These are phyloP conservation scores for Gymnocypris eckloni DNA, from an alignment of 2,797 vertebrate species.

Conservation along the genomic window DNA sequence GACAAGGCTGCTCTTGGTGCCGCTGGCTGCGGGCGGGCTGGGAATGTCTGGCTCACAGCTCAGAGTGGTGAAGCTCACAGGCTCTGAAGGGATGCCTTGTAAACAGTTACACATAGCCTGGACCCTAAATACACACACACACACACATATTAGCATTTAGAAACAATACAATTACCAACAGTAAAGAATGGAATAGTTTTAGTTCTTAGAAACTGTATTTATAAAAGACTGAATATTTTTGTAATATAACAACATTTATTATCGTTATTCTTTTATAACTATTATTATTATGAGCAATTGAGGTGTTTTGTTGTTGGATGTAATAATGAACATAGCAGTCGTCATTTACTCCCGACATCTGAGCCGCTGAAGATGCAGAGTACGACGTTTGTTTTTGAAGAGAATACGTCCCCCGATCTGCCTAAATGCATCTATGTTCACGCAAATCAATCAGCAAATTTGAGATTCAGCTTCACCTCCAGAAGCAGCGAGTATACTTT, in stretches of 20 bases:
- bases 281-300: neutral
- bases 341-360: no score
- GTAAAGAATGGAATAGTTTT: neutral
- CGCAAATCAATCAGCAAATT: no score
- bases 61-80: constrained; percentile 90
- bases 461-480: no score
- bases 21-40: constrained; percentile 87
- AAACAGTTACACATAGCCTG: constrained; percentile 87
- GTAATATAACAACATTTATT: neutral
- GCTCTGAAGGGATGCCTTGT: constrained; percentile 89
- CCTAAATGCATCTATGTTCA: no score
- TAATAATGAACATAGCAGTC: no score
- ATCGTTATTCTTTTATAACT: neutral
- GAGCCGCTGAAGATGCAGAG: no score
- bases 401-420: no score
- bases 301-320: no score
- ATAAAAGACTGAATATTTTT: neutral
- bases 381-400: no score
- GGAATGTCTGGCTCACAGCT: constrained; percentile 93
- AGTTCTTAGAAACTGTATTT: neutral
- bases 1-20: constrained; percentile 92
- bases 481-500: no score
- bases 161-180: neutral
- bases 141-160: neutral
- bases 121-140: constrained; percentile 78